phyloP scores from a whole-genome alignment of 2,797 vertebrate genomes.

The Artibeus lituratus region DNA sequence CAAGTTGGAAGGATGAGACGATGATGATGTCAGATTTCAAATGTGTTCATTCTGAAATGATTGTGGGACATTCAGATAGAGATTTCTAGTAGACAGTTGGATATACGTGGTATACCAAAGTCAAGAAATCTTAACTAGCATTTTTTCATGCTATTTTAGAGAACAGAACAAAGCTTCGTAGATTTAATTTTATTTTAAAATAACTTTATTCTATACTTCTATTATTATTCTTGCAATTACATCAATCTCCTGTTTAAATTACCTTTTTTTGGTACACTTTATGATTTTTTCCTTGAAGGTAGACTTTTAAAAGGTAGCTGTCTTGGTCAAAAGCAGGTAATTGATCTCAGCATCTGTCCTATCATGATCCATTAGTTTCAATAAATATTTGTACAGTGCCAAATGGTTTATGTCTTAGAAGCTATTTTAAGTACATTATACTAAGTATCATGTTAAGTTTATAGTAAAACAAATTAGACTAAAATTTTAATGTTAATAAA shows the following conservation, averaged over 20 bases:
- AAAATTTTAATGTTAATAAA: slow-evolving; percentile 47
- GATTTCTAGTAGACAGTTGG: background rate
- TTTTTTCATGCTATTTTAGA: background rate
- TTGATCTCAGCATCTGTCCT: background rate
- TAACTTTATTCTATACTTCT: slow-evolving; percentile 1
- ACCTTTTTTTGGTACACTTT: background rate
- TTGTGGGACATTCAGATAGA: background rate
- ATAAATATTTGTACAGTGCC: slow-evolving; percentile 16
- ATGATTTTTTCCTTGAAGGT: background rate
- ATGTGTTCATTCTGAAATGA: background rate
- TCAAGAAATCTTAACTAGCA: background rate
- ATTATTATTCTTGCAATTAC: background rate
- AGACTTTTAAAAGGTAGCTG: background rate
- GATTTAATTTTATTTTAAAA: slow-evolving; percentile 34
- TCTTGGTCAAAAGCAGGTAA: background rate
- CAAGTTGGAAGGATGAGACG: background rate
- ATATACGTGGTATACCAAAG: background rate
- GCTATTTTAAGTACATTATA: background rate
- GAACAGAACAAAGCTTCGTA: background rate
- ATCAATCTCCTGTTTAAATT: slow-evolving; percentile 20
- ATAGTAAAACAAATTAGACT: slow-evolving; percentile 27
- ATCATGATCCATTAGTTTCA: background rate
- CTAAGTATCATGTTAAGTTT: background rate
- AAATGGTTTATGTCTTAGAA: slow-evolving; percentile 31
- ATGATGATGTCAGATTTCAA: slow-evolving; percentile 1